Conservation (phyloP, 2,888 invertebrate genomes). For the Onthophagus sagittarius region DNA sequence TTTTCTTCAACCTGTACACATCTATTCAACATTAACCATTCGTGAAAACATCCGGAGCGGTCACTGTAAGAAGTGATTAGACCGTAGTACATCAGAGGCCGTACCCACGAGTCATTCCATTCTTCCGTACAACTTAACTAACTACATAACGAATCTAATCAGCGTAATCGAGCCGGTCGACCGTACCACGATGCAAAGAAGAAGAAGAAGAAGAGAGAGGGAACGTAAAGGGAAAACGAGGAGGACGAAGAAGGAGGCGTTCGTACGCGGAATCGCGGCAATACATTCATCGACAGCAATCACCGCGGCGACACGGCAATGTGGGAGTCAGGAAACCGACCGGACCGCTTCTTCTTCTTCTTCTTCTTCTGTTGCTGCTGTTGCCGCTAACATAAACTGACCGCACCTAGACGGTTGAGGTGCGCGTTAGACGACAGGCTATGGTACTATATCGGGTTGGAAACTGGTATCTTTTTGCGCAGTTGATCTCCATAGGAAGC, state of each 20-base stretch:
- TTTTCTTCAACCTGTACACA: background rate
- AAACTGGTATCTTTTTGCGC: background rate
- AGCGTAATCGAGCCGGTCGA: background rate
- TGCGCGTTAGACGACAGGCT: background rate
- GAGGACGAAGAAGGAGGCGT: background rate
- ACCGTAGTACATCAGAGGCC: background rate
- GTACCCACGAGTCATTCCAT: background rate
- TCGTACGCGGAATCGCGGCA: background rate
- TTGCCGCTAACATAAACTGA: background rate
- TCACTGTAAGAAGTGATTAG: background rate
- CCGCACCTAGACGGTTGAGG: background rate
- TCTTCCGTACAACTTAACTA: background rate
- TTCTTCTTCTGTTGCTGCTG: background rate
- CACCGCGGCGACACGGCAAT: background rate
- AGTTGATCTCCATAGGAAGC: background rate
- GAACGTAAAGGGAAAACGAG: background rate
- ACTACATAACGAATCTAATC: background rate
- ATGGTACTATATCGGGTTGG: background rate
- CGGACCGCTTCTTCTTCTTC: background rate
- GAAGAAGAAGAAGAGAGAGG: background rate
- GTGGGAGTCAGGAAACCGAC: background rate
- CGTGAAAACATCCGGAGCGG: background rate
- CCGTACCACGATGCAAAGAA: background rate
- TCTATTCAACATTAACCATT: background rate
- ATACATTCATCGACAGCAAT: background rate